Evolutionary conservation across 92 coral and sea anemone species (phyloP).

Genomic region (Palythoa grandiflora): DNA sequence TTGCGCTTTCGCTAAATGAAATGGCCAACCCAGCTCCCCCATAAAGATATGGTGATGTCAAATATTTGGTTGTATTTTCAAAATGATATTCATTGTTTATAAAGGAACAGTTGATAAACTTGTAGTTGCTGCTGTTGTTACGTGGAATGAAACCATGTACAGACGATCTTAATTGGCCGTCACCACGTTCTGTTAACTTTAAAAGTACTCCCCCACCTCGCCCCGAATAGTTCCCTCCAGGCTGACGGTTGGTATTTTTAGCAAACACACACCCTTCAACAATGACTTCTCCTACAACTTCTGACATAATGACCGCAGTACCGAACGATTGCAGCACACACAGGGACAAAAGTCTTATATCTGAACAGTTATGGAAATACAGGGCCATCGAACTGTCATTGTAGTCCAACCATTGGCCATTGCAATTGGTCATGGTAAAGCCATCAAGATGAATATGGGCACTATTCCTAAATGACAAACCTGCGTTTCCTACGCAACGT

Average conservation of each 20-base stretch:
- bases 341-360: neutral
- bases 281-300: neutral
- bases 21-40: slow-evolving; percentile 21
- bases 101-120: too few relatives aligned
- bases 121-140: neutral
- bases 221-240: too few relatives aligned
- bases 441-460: slow-evolving; percentile 41
- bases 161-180: too few relatives aligned
- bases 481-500: slow-evolving; percentile 40
- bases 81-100: too few relatives aligned
- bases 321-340: slow-evolving; percentile 8
- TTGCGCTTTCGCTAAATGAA: slow-evolving; percentile 3
- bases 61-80: too few relatives aligned
- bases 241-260: too few relatives aligned
- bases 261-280: too few relatives aligned
- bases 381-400: neutral
- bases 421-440: slow-evolving; percentile 45
- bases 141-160: neutral
- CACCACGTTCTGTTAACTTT: neutral
- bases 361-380: slow-evolving; percentile 7
- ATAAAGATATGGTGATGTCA: neutral
- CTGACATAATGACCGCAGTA: slow-evolving; percentile 13
- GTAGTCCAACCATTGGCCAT: slow-evolving; percentile 22
- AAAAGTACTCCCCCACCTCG: too few relatives aligned
- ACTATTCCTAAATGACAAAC: slow-evolving; percentile 56